A percentile compares a stretch with the other conserved stretches of the same genome.
Conservation (phyloP, 2,113 vertebrate genomes). For the Sturnus vulgaris region DNA sequence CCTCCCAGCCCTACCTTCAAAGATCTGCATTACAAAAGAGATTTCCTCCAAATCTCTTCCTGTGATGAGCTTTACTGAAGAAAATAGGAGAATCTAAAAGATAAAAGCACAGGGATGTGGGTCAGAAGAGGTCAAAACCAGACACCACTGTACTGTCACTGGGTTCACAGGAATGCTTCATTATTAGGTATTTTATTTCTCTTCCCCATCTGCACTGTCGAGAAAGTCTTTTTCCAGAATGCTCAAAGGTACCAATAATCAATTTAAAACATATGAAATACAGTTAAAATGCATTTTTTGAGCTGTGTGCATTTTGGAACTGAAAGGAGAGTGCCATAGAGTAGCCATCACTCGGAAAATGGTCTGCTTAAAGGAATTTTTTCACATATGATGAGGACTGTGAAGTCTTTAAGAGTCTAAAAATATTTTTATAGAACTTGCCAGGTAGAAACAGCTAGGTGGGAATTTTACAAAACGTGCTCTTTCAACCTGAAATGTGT, state of each 20-base stretch:
- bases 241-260: neutral
- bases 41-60: slow-evolving; percentile 3
- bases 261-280: neutral
- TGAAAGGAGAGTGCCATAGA: neutral
- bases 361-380: neutral
- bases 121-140: neutral
- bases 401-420: neutral
- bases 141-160: neutral
- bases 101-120: neutral
- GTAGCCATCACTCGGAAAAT: neutral
- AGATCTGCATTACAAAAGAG: neutral
- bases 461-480: neutral
- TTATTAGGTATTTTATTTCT: neutral
- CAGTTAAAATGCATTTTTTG: neutral
- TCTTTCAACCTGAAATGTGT: neutral
- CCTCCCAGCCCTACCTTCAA: neutral
- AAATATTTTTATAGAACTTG: neutral
- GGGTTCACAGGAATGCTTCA: neutral
- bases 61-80: neutral
- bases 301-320: neutral
- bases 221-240: neutral
- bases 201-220: neutral
- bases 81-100: neutral
- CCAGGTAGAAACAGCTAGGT: neutral
- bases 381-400: neutral